Evolutionary conservation across 2,888 invertebrate genomes (phyloP).

Genomic region (Papilio protenor): DNA sequence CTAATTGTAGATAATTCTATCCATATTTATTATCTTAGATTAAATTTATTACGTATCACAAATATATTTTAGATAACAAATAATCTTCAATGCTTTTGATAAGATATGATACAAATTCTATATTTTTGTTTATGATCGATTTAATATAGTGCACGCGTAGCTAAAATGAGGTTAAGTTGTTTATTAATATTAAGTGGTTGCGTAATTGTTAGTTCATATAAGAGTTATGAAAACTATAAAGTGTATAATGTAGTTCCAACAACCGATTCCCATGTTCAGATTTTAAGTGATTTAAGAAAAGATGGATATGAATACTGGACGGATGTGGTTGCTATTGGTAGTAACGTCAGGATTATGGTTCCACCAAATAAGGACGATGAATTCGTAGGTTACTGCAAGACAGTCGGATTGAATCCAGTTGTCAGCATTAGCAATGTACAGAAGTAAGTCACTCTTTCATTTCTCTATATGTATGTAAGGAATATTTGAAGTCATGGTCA

Average conservation of each 20-base stretch:
- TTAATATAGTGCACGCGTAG: constrained; percentile 27
- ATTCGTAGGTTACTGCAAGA: constrained; percentile 53
- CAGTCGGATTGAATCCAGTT: constrained; percentile 52
- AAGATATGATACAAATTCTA: constrained; percentile 31
- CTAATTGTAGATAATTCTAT: constrained; percentile 2
- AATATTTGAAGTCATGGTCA: neutral
- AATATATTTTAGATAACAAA: constrained; percentile 24
- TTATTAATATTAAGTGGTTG: constrained; percentile 46
- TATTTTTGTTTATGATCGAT: constrained; percentile 40
- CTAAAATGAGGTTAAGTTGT: constrained; percentile 46
- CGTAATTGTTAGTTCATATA: constrained; percentile 48
- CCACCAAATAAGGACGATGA: constrained; percentile 54
- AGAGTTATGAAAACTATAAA: constrained; percentile 82
- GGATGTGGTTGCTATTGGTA: constrained; percentile 61
- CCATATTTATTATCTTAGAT: neutral
- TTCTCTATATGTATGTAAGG: neutral
- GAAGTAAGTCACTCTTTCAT: constrained; percentile 55
- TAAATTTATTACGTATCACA: constrained; percentile 14
- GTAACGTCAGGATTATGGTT: constrained; percentile 61
- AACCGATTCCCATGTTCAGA: constrained; percentile 70
- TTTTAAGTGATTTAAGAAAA: constrained; percentile 74
- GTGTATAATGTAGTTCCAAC: constrained; percentile 81
- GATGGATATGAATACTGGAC: constrained; percentile 65
- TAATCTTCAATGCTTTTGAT: constrained; percentile 32
- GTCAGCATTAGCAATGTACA: constrained; percentile 60